Conservation (phyloP, 2,797 vertebrate species). For the Oreochromis grahami region DNA sequence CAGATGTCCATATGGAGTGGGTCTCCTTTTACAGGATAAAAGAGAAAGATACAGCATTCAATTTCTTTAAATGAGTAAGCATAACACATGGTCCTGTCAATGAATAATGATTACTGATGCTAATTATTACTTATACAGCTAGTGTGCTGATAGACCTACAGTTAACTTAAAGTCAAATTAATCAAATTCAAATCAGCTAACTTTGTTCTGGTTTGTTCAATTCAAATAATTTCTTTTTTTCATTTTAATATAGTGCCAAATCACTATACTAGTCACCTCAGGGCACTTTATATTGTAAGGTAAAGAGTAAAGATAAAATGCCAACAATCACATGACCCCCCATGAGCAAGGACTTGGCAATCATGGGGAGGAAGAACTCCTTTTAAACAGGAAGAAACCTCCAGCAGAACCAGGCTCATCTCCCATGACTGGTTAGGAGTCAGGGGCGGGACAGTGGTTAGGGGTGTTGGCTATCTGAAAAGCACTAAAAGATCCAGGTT, state of each 20-base stretch:
- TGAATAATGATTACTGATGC: neutral
- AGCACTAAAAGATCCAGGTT: neutral
- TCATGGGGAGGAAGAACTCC: neutral
- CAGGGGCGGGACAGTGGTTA: neutral
- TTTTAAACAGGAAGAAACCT: neutral
- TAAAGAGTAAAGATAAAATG: no score
- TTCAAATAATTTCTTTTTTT: no score
- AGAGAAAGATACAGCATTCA: neutral
- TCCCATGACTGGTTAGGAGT: neutral
- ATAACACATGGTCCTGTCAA: neutral
- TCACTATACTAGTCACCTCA: neutral
- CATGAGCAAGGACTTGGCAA: neutral
- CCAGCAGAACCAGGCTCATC: neutral
- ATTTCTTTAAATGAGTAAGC: neutral
- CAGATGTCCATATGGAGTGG: neutral
- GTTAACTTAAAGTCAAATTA: neutral
- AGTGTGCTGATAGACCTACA: neutral
- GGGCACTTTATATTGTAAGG: no score
- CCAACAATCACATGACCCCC: neutral
- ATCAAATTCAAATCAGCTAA: neutral
- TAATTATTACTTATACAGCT: neutral
- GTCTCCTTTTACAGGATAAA: neutral
- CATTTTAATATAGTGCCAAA: neutral
- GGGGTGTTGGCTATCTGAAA: neutral
- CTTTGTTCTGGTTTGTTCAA: no score